Evolutionary conservation across 2,797 vertebrate species (phyloP), one percentile per base, ranked within the genome.

Genomic region (Pseudocheirus occidentalis): DNA sequence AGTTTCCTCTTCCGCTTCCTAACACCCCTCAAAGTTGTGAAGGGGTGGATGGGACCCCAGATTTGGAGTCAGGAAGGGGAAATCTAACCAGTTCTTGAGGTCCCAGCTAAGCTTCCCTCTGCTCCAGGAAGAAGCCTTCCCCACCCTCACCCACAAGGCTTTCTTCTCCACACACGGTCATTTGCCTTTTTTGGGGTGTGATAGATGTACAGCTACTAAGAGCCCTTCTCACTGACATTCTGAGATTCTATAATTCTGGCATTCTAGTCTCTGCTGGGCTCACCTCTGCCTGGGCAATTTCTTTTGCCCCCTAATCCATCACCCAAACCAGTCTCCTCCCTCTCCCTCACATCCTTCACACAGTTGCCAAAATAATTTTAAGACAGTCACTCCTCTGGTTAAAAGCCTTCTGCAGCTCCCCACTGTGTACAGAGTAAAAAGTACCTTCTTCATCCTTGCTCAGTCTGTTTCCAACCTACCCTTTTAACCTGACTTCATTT

Each of bases 1-100:
- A 31, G 90, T 98, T 98, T 97, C 98, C 97, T 98, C 95, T 97
- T 97, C 96, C 95, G 95, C 81, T 97, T 96, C 97, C 96, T 95
- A 94, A 97, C 18, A 81, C n/a, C 28, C 66, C 66, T 81, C 18
- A 40, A 21, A 18, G 66, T 40, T 81, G 16, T 1, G n/a, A 81
- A 5, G n/a, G n/a, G 66, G 18, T 81, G 18, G 6, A 24, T 40
- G 18, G 66, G n/a, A 81, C n/a, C 66, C 66, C n/a, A 21, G n/a
- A 46, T 46, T 46, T 40, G n/a, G 6, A 73, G n/a, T 46, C n/a
- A 46, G 66, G 18, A 81, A 24, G 14, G 34, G 34, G 34, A 46
- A 21, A 24, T 40, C n/a, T 21, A 24, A 95, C 98, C 95, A 94
- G 31, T 93, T 94, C 57, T 55, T 96, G 93, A 40, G 92, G 57